Conservation (phyloP, 2,797 vertebrate species). For the Chelon labrosus region DNA sequence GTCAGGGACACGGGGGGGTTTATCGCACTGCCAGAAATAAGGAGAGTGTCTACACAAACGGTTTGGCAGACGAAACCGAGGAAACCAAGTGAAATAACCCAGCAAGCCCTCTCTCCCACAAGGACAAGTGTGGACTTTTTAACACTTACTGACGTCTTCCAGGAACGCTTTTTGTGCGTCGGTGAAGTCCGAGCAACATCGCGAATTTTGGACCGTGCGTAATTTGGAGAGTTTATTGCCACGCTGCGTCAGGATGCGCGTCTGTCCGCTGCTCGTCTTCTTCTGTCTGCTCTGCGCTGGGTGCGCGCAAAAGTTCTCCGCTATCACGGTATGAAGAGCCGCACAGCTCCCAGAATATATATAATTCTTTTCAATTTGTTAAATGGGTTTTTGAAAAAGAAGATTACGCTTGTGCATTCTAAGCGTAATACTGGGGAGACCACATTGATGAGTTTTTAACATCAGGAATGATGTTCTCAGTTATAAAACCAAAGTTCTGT, state of each 20-base stretch:
- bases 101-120: constrained; percentile 28
- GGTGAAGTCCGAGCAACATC: constrained; percentile 28
- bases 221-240: constrained; percentile 72
- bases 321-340: constrained; percentile 86
- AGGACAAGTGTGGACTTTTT: constrained; percentile 59
- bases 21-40: constrained; percentile 77
- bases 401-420: not conserved
- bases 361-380: not conserved
- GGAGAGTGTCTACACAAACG: constrained; percentile 74
- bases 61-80: constrained; percentile 70
- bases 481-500: not conserved
- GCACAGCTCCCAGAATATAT: not conserved
- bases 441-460: not conserved
- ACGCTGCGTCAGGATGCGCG: constrained; percentile 85
- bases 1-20: constrained; percentile 75
- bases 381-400: constrained; percentile 6
- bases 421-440: constrained; percentile 5
- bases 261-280: constrained; percentile 78
- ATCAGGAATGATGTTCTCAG: not conserved
- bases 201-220: constrained; percentile 71
- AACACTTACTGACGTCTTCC: constrained; percentile 12
- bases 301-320: constrained; percentile 88
- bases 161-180: constrained; percentile 9
- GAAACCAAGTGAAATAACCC: constrained; percentile 64
- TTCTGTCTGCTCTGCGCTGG: constrained; percentile 82